Percentiles rank a stretch among this genome's conserved stretches.
These are phyloP conservation scores for Labeo catla DNA, from an alignment of 2,113 vertebrate genomes.

Conservation along the genomic window DNA sequence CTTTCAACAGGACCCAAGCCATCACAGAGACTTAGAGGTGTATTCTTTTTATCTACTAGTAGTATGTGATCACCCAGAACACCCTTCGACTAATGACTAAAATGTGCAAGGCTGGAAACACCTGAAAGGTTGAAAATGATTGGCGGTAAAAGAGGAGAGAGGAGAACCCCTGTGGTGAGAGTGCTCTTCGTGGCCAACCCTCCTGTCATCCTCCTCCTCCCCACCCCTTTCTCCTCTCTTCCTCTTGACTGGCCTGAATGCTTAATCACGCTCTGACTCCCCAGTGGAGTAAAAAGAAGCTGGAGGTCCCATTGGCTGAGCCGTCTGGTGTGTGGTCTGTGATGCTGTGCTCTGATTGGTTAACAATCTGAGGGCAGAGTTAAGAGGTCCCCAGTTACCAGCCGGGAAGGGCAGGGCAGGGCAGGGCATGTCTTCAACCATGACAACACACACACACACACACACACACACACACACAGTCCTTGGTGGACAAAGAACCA, in stretches of 20 bases:
- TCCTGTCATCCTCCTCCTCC: constrained; percentile 47
- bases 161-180: constrained; percentile 43
- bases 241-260: constrained; percentile 72
- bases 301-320: constrained; percentile 66
- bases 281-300: constrained; percentile 69
- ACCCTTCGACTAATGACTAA: neutral
- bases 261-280: constrained; percentile 71
- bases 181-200: neutral
- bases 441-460: constrained; percentile 18
- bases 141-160: neutral
- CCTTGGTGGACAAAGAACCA: constrained; percentile 40
- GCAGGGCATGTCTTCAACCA: constrained; percentile 37
- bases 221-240: constrained; percentile 56
- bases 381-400: constrained; percentile 67
- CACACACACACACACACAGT: constrained; percentile 30
- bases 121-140: neutral
- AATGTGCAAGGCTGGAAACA: neutral
- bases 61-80: neutral
- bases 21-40: neutral
- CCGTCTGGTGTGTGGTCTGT: constrained; percentile 48
- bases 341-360: constrained; percentile 52
- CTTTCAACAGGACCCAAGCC: neutral
- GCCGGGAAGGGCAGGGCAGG: constrained; percentile 56
- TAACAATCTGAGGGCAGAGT: constrained; percentile 57
- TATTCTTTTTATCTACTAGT: neutral